Evolutionary conservation across 1,140 invertebrate species (phyloP).

Genomic region (Zaprionus ghesquierei): DNA sequence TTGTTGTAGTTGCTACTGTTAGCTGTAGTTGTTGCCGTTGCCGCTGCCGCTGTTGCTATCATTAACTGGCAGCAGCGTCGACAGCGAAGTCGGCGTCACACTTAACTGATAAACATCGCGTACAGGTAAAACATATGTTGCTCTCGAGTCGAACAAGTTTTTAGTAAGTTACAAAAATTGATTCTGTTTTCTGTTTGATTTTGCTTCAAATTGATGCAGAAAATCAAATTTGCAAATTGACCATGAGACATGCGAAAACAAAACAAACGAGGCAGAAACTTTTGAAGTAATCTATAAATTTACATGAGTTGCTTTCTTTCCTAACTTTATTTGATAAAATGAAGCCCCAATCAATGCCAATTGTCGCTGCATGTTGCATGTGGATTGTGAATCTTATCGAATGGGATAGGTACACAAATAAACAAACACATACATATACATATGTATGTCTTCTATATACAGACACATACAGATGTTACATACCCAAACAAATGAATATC

Average conservation of each 20-base stretch:
- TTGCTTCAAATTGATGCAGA: constrained; percentile 5
- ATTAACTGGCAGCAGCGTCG: background rate
- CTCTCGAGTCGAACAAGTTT: constrained; percentile 33
- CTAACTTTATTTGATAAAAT: background rate
- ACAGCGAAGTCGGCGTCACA: constrained; percentile 18
- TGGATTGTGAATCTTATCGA: background rate
- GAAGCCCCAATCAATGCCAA: background rate
- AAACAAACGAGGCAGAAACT: background rate
- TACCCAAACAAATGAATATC: background rate
- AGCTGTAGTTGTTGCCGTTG: background rate
- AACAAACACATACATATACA: background rate
- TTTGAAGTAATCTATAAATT: constrained; percentile 13
- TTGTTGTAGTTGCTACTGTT: constrained; percentile 24
- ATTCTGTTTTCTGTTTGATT: background rate
- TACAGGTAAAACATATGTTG: constrained; percentile 40
- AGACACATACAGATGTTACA: background rate
- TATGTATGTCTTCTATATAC: too few species aligned
- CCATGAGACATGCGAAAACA: background rate
- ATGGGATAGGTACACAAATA: background rate
- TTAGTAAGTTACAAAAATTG: constrained; percentile 2
- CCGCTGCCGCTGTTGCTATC: background rate
- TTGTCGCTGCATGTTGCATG: background rate
- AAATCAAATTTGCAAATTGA: constrained; percentile 6
- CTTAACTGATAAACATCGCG: constrained; percentile 48
- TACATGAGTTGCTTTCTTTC: constrained; percentile 8